These are phyloP conservation scores for Drosophila sulfurigaster DNA, from an alignment of 1,140 invertebrate species.

Conservation along the genomic window DNA sequence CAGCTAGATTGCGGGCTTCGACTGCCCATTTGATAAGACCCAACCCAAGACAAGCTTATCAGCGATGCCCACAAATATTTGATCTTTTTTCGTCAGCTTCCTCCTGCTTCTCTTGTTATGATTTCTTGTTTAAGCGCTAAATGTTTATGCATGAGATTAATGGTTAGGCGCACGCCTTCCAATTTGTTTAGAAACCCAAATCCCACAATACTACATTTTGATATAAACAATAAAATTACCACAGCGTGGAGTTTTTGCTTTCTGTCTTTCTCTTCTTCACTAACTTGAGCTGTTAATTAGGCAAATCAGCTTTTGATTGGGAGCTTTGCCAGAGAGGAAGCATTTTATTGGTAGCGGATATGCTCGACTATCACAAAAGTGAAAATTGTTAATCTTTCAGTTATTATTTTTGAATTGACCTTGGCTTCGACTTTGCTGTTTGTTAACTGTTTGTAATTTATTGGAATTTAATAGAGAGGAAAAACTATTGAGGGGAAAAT, in stretches of 20 bases:
- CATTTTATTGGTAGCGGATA: slow-evolving; percentile 54
- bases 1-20: slow-evolving; percentile 56
- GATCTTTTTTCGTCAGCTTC: slow-evolving; percentile 40
- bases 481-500: slow-evolving; percentile 22
- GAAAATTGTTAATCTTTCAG: slow-evolving; percentile 7
- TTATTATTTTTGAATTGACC: slow-evolving; percentile 1
- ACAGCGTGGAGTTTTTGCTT: slow-evolving; percentile 26
- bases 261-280: slow-evolving; percentile 4
- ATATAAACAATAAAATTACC: slow-evolving; percentile 40
- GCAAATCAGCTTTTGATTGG: slow-evolving; percentile 60
- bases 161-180: slow-evolving; percentile 76
- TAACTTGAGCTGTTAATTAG: slow-evolving; percentile 69
- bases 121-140: slow-evolving; percentile 66
- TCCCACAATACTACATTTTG: slow-evolving; percentile 21
- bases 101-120: slow-evolving; percentile 34
- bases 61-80: slow-evolving; percentile 68
- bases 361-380: slow-evolving; percentile 31
- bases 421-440: background rate
- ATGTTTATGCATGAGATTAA: slow-evolving; percentile 80
- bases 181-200: slow-evolving; percentile 28
- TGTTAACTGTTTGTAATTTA: slow-evolving; percentile 14
- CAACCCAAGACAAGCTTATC: slow-evolving; percentile 48
- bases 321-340: slow-evolving; percentile 42
- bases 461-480: slow-evolving; percentile 25
- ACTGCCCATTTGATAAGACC: slow-evolving; percentile 57